Evolutionary conservation across 1,140 invertebrate species (phyloP), one percentile per base, ranked within the genome.

Genomic region (Pristionchus pacificus): DNA sequence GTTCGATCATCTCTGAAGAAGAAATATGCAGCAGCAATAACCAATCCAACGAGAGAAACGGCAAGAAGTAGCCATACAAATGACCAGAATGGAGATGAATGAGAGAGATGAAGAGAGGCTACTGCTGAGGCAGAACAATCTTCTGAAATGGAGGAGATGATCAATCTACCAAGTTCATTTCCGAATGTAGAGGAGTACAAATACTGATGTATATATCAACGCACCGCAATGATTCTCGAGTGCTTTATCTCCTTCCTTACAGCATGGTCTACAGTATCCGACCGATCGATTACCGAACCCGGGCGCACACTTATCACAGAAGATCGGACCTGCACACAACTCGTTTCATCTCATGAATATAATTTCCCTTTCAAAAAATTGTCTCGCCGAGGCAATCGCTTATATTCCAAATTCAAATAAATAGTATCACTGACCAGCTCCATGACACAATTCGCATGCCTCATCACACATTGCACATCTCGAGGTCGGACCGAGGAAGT

Each of bases 191-290:
- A n/a, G n/a, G n/a, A n/a, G n/a, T n/a, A n/a, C n/a, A n/a, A n/a
- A n/a, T n/a, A n/a, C n/a, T n/a, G n/a, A n/a, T n/a, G n/a, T n/a
- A n/a, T n/a, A n/a, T n/a, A n/a, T n/a, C n/a, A n/a, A n/a, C 68
- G 25, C 28, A 74, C 72, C 76, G 61, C 79, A 79, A 6, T 71
- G 75, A 33, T 67, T 38, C 32, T 70, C 58, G 25, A 68, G 66
- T 28, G 33, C 49, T 59, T 69, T 24, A 49, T 80, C 62, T 27
- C 74, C 65, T 29, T 27, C 58, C 25, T 62, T 33, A 75, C 80
- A 82, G 57, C 80, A 82, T 1, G 75, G 72, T 60, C 81, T 69
- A 74, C 80, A 82, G 62, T 80, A 83, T 1, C 80, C 80, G 31
- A 78, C 69, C 3, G 80, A 77, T 14, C 72, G 29, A 58, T 83